Evolutionary conservation across 2,113 vertebrate species (phyloP).

Genomic region (Nyctibius bracteatus): DNA sequence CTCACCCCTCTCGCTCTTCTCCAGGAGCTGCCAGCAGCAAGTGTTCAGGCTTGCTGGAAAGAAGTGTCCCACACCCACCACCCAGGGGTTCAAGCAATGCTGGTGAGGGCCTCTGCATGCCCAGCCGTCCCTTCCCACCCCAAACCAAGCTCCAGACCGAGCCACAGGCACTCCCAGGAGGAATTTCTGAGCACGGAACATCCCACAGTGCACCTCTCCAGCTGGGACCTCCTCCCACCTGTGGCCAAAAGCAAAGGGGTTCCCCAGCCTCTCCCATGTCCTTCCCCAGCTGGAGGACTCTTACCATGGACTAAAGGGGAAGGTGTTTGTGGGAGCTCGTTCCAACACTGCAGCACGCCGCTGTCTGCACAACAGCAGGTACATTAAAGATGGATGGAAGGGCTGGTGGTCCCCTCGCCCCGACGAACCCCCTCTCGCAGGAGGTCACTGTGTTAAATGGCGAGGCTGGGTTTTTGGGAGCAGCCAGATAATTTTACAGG

Average conservation of each 20-base stretch:
- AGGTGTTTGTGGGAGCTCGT: background rate
- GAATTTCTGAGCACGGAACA: background rate
- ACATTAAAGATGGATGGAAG: accelerated
- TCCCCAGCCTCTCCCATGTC: background rate
- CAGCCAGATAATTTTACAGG: background rate
- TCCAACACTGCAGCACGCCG: accelerated
- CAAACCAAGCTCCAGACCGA: background rate
- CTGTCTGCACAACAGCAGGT: background rate
- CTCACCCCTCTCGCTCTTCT: background rate
- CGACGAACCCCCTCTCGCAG: accelerated
- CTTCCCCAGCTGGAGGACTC: background rate
- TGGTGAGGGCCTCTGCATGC: background rate
- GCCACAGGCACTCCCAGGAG: background rate
- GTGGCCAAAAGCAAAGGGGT: background rate
- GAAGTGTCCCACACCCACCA: accelerated
- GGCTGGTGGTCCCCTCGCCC: background rate
- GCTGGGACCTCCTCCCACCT: background rate
- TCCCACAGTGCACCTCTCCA: accelerated
- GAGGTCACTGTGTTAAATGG: background rate
- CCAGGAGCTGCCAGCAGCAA: accelerated
- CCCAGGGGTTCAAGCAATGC: background rate
- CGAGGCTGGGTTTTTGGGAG: background rate
- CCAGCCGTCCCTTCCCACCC: background rate
- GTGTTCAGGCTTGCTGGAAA: background rate
- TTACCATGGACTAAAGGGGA: background rate